phyloP scores from a whole-genome alignment of 2,797 vertebrate species.

The Phalloptychus januarius region DNA sequence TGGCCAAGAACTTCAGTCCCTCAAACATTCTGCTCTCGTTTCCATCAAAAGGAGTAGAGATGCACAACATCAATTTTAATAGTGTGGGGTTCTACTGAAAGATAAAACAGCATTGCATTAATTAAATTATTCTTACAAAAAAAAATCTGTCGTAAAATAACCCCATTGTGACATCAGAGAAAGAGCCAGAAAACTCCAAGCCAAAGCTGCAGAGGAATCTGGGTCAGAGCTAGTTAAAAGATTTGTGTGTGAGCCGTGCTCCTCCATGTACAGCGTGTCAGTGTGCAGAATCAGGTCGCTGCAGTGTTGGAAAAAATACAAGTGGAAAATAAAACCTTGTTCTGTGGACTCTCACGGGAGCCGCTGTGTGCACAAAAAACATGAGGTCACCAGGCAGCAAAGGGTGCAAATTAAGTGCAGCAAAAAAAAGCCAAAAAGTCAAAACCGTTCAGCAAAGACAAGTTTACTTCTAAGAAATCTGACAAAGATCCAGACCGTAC shows the following conservation, averaged over 20 bases:
- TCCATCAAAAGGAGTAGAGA: background rate
- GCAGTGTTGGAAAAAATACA: constrained; percentile 38
- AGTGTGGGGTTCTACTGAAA: background rate
- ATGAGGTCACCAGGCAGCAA: background rate
- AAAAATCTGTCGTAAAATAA: constrained; percentile 21
- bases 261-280: constrained; percentile 67
- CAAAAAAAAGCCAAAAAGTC: background rate
- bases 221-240: constrained; percentile 73
- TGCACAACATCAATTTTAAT: background rate
- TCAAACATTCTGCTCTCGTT: background rate
- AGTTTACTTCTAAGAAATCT: constrained; percentile 68
- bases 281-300: constrained; percentile 59
- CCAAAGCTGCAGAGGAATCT: constrained; percentile 68
- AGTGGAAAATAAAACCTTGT: constrained; percentile 9
- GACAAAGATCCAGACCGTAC: constrained; percentile 17
- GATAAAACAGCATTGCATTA: background rate
- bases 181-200: constrained; percentile 28
- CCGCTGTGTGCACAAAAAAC: constrained; percentile 13
- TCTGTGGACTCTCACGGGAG: constrained; percentile 25
- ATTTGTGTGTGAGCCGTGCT: constrained; percentile 58
- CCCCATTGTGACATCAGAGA: constrained; percentile 2
- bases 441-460: constrained; percentile 24
- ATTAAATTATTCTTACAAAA: background rate
- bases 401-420: background rate
- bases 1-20: background rate